These are phyloP conservation scores for Pteronotus mesoamericanus DNA, from an alignment of 2,797 vertebrate genomes.

Conservation along the genomic window DNA sequence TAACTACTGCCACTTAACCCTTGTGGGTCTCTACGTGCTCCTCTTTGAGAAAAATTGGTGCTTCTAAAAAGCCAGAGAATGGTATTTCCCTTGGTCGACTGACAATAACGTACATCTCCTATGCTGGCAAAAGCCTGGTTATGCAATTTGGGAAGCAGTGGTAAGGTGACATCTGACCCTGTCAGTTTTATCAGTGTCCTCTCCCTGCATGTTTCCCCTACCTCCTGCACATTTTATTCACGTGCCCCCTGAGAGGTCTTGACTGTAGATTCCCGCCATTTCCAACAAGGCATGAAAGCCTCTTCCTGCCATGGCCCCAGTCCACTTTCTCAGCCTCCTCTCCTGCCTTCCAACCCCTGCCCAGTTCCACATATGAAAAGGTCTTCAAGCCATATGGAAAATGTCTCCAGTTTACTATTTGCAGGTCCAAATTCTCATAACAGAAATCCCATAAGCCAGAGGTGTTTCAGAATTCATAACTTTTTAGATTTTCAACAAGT, in stretches of 20 bases:
- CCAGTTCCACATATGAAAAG: neutral
- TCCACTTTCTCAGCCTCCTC: neutral
- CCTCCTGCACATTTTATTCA: neutral
- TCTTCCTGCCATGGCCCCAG: neutral
- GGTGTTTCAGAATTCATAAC: neutral
- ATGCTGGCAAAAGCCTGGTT: neutral
- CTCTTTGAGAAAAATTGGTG: neutral
- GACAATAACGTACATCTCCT: neutral
- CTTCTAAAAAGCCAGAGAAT: neutral
- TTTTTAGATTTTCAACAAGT: neutral
- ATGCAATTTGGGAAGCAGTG: neutral
- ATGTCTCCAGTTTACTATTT: neutral
- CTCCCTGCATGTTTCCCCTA: neutral
- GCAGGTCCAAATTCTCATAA: neutral
- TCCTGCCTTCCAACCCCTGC: neutral
- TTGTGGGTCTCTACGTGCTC: neutral
- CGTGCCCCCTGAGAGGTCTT: neutral
- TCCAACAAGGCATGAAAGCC: neutral
- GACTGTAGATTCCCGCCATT: neutral
- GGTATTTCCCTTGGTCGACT: neutral
- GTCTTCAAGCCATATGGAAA: neutral
- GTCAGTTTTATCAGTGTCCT: neutral
- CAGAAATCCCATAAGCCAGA: neutral
- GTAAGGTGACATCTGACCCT: neutral
- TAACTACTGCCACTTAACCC: neutral